Percentiles rank a stretch among this genome's conserved stretches.
phyloP scores from a whole-genome alignment of 2,797 vertebrate genomes.

The Tiaroga cobitis region DNA sequence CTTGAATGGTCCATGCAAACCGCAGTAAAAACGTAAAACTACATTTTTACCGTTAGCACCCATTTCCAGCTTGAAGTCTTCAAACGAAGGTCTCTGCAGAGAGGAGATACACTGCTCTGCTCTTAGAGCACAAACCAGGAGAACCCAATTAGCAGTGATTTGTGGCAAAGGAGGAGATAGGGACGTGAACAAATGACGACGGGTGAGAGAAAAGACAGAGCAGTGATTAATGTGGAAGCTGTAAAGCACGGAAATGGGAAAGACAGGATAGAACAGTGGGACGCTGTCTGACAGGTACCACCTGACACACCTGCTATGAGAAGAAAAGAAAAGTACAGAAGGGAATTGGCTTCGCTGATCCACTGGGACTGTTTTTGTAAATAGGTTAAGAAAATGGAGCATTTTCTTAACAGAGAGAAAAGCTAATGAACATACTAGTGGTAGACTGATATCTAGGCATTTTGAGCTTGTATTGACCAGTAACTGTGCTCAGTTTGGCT shows the following conservation, averaged over 20 bases:
- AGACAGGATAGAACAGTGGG: slow-evolving; percentile 66
- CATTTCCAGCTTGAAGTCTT: slow-evolving; percentile 26
- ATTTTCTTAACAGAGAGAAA: slow-evolving; percentile 14
- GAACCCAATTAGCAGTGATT: slow-evolving; percentile 84
- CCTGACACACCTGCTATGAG: slow-evolving; percentile 37
- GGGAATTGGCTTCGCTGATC: slow-evolving; percentile 11
- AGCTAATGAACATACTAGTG: slow-evolving; percentile 12
- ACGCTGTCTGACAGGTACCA: slow-evolving; percentile 54
- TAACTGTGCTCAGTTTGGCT: background rate
- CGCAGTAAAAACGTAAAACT: background rate
- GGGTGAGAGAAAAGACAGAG: slow-evolving; percentile 77
- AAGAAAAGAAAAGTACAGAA: slow-evolving; percentile 28
- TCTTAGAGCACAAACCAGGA: slow-evolving; percentile 63
- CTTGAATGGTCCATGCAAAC: background rate
- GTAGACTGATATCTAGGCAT: background rate
- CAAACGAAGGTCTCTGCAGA: slow-evolving; percentile 37
- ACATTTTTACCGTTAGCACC: slow-evolving; percentile 6
- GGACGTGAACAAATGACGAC: slow-evolving; percentile 82
- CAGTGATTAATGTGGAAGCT: slow-evolving; percentile 84
- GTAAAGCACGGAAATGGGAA: slow-evolving; percentile 74
- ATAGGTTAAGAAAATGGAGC: slow-evolving; percentile 44
- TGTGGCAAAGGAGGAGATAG: slow-evolving; percentile 79
- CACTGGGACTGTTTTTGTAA: slow-evolving; percentile 43
- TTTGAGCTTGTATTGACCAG: background rate
- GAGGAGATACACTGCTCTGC: slow-evolving; percentile 55